Conservation (phyloP, 2,888 invertebrate species). For the Leucania comma region DNA sequence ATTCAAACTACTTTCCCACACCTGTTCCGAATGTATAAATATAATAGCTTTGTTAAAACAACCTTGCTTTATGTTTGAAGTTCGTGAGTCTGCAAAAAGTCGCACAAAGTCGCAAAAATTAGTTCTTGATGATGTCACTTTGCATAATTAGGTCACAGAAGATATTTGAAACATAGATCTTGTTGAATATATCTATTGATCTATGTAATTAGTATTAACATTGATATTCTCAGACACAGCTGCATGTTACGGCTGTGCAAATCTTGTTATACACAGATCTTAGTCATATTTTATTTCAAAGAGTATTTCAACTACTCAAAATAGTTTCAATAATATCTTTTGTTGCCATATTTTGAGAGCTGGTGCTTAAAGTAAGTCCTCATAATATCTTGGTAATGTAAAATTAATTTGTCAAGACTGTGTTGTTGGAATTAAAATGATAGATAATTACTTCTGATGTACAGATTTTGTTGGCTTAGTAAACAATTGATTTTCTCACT, state of each 20-base stretch:
- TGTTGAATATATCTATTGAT: not conserved
- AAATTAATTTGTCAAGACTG: not conserved
- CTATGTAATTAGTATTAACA: not conserved
- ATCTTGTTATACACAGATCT: not conserved
- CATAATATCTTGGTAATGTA: not conserved
- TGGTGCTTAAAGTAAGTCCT: not conserved
- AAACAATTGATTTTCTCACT: conserved; percentile 5
- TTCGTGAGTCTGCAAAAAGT: not conserved
- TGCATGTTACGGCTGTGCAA: not conserved
- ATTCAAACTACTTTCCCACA: conserved; percentile 24
- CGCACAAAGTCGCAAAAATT: conserved; percentile 1
- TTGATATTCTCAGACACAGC: not conserved
- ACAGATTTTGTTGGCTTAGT: not conserved
- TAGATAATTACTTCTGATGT: not conserved
- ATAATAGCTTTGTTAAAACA: not conserved
- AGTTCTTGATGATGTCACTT: conserved; percentile 56
- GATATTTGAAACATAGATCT: conserved; percentile 19
- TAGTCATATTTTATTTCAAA: not conserved
- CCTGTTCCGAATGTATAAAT: not conserved
- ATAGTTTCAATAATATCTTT: not conserved
- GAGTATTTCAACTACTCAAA: not conserved
- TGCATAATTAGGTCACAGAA: conserved; percentile 48
- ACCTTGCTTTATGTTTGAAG: not conserved
- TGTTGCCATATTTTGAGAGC: not conserved
- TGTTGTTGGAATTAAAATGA: not conserved